phyloP scores from a whole-genome alignment of 2,113 vertebrate species.

The Tachycineta bicolor region DNA sequence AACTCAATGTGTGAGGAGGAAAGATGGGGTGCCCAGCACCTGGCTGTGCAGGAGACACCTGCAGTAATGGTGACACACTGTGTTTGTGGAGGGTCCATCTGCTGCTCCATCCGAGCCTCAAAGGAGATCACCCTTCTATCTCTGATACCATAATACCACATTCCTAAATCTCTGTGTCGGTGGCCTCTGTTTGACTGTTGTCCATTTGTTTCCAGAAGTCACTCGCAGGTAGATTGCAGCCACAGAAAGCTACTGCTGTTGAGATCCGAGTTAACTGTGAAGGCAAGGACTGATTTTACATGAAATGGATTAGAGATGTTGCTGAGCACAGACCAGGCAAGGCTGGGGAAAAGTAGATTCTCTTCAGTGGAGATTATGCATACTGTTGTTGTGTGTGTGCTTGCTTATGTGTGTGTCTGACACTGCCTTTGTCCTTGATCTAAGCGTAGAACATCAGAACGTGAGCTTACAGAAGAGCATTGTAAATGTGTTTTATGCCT shows the following conservation, averaged over 20 bases:
- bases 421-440: neutral
- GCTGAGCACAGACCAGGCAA: neutral
- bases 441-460: neutral
- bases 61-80: neutral
- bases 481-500: neutral
- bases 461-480: neutral
- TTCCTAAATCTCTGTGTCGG: neutral
- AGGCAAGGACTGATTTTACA: neutral
- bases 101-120: neutral
- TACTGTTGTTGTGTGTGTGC: neutral
- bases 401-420: neutral
- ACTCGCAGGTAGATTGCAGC: neutral
- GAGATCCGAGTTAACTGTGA: neutral
- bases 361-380: neutral
- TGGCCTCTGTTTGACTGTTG: neutral
- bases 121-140: neutral
- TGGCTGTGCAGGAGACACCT: neutral
- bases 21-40: neutral
- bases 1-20: neutral
- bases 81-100: neutral
- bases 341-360: neutral
- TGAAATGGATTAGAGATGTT: neutral
- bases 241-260: neutral
- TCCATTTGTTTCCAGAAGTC: neutral
- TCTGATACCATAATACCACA: neutral